Percentiles rank a stretch among this genome's conserved stretches.
phyloP scores from a whole-genome alignment of 2,797 vertebrate genomes.

The Hapalemur alaotrensis region DNA sequence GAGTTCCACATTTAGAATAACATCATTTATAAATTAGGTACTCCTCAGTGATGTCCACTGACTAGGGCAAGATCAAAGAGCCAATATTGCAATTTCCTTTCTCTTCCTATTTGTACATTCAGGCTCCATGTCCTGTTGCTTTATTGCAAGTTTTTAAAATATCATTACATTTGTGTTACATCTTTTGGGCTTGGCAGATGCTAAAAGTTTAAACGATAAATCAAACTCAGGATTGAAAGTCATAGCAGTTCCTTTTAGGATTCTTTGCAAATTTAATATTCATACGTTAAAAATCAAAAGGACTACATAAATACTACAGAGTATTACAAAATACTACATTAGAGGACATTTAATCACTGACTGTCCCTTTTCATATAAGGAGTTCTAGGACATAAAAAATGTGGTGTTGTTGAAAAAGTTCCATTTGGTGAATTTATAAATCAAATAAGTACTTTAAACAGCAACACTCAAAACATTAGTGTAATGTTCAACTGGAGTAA shows the following conservation, averaged over 20 bases:
- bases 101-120: neutral
- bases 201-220: neutral
- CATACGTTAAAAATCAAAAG: neutral
- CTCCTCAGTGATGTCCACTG: conserved; percentile 43
- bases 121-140: neutral
- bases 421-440: neutral
- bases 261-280: neutral
- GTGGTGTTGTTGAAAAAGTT: neutral
- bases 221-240: neutral
- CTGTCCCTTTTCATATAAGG: neutral
- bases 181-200: conserved; percentile 66
- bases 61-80: conserved; percentile 72
- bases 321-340: neutral
- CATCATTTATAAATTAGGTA: conserved; percentile 61
- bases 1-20: conserved; percentile 55
- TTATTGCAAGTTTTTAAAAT: conserved; percentile 27
- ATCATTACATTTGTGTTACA: conserved; percentile 65
- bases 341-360: neutral
- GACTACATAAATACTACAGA: neutral
- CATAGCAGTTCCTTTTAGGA: neutral
- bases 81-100: neutral
- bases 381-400: neutral
- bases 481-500: neutral
- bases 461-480: neutral
- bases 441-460: neutral